Percentiles rank a stretch among this genome's conserved stretches.
phyloP scores from a whole-genome alignment of 2,888 invertebrate genomes.

The Stenchaetothrips biformis region DNA sequence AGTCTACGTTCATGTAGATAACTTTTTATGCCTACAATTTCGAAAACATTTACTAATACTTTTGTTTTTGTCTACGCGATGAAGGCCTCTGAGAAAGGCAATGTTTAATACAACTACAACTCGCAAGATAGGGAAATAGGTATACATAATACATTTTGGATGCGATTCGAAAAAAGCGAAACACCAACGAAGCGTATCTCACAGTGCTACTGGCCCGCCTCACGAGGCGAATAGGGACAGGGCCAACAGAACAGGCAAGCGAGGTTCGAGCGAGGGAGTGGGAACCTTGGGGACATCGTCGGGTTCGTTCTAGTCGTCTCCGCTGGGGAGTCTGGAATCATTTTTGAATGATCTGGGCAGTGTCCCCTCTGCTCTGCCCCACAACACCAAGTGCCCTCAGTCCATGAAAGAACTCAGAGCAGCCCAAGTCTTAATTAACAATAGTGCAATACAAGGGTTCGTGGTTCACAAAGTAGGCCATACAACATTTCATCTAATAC shows the following conservation, averaged over 20 bases:
- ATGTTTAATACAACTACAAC: conserved; percentile 15
- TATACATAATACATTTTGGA: conserved; percentile 10
- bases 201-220: not conserved
- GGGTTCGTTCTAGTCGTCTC: not conserved
- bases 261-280: not conserved
- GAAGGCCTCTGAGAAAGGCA: not conserved
- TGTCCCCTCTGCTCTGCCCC: not conserved
- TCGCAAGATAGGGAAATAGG: conserved; percentile 14
- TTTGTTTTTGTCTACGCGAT: conserved; percentile 11
- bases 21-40: conserved; percentile 13
- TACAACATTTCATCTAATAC: conserved; percentile 16
- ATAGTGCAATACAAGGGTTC: conserved; percentile 16
- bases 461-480: conserved; percentile 18
- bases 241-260: not conserved
- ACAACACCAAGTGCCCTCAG: not conserved
- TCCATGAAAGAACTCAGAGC: conserved; percentile 4
- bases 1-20: conserved; percentile 14
- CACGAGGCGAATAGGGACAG: no score
- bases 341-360: not conserved
- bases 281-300: not conserved
- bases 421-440: conserved; percentile 11
- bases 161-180: not conserved
- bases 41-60: not conserved
- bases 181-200: not conserved
- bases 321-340: not conserved